A percentile compares a stretch with the other conserved stretches of the same genome.
Conservation (phyloP, 2,888 invertebrate genomes). For the Zygaena filipendulae region DNA sequence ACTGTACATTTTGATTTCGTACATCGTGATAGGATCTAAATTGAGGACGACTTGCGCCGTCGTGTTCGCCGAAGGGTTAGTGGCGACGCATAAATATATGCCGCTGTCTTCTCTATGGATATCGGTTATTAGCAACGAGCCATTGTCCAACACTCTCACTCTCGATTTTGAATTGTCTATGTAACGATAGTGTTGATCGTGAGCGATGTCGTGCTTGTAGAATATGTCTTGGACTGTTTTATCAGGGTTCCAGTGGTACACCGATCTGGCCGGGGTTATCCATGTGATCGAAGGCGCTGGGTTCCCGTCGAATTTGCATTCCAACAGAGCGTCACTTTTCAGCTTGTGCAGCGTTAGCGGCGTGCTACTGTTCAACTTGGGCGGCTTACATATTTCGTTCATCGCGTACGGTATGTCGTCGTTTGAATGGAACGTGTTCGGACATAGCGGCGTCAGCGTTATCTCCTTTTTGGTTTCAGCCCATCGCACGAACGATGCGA, state of each 20-base stretch:
- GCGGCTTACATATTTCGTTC: conserved; percentile 77
- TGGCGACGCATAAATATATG: conserved; percentile 85
- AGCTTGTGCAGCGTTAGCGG: conserved; percentile 73
- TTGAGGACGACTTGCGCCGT: conserved; percentile 80
- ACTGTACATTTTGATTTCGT: conserved; percentile 85
- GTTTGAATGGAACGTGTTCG: conserved; percentile 72
- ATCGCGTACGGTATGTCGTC: conserved; percentile 78
- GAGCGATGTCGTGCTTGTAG: conserved; percentile 72
- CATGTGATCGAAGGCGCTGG: conserved; percentile 86
- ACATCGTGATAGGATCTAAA: conserved; percentile 88
- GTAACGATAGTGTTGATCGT: conserved; percentile 60
- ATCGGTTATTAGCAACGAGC: conserved; percentile 78
- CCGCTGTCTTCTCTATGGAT: conserved; percentile 85
- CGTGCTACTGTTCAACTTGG: conserved; percentile 69
- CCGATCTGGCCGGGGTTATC: conserved; percentile 80
- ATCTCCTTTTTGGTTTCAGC: conserved; percentile 60
- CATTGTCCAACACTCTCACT: conserved; percentile 78
- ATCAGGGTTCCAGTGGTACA: conserved; percentile 84
- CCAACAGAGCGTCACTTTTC: conserved; percentile 75
- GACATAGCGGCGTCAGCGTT: conserved; percentile 72
- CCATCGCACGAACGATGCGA: conserved; percentile 77
- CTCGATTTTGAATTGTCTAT: conserved; percentile 62
- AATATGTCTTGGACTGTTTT: conserved; percentile 73
- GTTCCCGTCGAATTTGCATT: conserved; percentile 81
- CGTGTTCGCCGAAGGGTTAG: conserved; percentile 84